Evolutionary conservation across 2,888 invertebrate species (phyloP).

Genomic region (Drosophila tanythrix): DNA sequence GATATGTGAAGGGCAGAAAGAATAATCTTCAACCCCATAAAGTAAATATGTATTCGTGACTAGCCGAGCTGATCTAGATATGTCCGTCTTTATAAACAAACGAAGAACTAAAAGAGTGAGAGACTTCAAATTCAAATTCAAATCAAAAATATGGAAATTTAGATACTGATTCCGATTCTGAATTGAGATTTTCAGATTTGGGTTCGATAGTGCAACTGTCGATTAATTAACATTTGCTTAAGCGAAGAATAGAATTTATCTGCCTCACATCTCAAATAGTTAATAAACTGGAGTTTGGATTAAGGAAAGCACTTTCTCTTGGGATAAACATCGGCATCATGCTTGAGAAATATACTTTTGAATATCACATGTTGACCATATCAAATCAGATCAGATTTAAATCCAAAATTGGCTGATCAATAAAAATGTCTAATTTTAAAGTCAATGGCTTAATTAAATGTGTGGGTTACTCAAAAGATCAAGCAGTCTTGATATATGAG

Average conservation of each 20-base stretch:
- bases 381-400: neutral
- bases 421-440: slow-evolving; percentile 3
- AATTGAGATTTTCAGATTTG: neutral
- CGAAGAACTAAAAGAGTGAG: too few species aligned
- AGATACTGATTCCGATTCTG: too few species aligned
- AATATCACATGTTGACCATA: neutral
- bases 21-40: neutral
- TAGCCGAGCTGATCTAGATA: neutral
- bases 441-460: slow-evolving; percentile 7
- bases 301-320: neutral
- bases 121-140: neutral
- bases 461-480: slow-evolving; percentile 29
- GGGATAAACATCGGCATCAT: neutral
- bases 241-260: neutral
- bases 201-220: neutral
- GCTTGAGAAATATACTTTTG: neutral
- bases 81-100: neutral
- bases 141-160: too few species aligned
- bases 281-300: neutral
- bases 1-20: neutral
- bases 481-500: slow-evolving; percentile 48
- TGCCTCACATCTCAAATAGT: neutral
- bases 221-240: neutral
- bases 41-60: neutral
- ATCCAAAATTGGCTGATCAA: slow-evolving; percentile 5